phyloP scores from a whole-genome alignment of 1,140 invertebrate species.

The Sitobion miscanthi region DNA sequence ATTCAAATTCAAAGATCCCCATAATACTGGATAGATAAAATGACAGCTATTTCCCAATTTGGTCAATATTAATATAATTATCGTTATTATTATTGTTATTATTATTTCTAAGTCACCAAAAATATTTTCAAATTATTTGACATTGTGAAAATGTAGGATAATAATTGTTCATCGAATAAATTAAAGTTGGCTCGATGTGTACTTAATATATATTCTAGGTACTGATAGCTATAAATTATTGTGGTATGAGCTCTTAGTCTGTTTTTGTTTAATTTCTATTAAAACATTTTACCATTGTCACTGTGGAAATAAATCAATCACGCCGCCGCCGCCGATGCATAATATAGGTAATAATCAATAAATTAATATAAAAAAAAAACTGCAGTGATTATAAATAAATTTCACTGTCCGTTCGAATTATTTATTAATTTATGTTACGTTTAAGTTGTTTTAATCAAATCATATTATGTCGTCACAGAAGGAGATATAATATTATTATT shows the following conservation, averaged over 20 bases:
- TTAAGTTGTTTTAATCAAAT: not conserved
- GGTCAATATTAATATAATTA: not conserved
- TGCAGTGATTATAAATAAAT: not conserved
- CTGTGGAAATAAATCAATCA: not conserved
- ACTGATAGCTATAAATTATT: not conserved
- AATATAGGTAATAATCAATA: not conserved
- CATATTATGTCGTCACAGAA: too few relatives aligned
- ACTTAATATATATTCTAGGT: not conserved
- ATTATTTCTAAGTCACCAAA: not conserved
- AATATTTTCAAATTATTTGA: not conserved
- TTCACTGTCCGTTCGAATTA: not conserved
- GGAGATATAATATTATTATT: not conserved
- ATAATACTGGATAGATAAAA: not conserved
- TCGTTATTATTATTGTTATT: not conserved
- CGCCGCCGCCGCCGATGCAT: not conserved
- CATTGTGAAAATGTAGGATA: not conserved
- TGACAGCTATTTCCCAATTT: not conserved
- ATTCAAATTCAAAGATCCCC: not conserved
- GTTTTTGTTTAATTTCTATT: conserved; percentile 8
- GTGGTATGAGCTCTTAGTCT: not conserved
- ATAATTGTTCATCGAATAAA: not conserved
- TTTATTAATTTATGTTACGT: not conserved
- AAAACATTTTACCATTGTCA: not conserved
- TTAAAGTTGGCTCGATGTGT: not conserved
- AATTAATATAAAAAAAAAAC: not conserved